Percentiles rank a stretch among this genome's conserved stretches.
Conservation (phyloP, 2,113 vertebrate genomes). For the Chamaetylas fuelleborni region DNA sequence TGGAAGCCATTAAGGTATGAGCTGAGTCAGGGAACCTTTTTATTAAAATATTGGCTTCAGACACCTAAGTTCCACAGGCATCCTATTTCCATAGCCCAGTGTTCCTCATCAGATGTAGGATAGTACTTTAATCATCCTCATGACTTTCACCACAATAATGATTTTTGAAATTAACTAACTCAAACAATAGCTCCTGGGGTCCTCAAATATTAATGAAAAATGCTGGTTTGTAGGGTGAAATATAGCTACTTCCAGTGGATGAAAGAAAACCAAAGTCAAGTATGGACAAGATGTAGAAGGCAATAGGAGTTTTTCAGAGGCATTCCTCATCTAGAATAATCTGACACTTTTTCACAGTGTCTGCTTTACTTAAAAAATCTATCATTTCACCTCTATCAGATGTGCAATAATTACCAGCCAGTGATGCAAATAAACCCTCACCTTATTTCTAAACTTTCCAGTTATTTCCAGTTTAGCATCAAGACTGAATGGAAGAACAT, state of each 20-base stretch:
- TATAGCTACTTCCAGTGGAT: not conserved
- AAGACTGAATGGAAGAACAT: not conserved
- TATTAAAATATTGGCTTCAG: not conserved
- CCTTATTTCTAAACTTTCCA: not conserved
- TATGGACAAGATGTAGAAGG: not conserved
- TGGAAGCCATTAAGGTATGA: not conserved
- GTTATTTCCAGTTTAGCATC: not conserved
- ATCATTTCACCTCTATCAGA: not conserved
- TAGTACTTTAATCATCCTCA: accelerated
- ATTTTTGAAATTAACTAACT: not conserved
- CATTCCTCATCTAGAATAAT: not conserved
- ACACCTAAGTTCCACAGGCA: not conserved
- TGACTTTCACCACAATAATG: not conserved
- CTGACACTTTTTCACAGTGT: not conserved
- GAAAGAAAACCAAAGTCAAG: not conserved
- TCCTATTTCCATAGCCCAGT: not conserved
- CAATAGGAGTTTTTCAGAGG: not conserved
- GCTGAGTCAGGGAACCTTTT: not conserved
- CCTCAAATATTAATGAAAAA: not conserved
- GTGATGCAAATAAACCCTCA: not conserved
- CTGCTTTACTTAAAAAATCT: not conserved
- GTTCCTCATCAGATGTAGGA: not conserved
- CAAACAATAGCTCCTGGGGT: not conserved
- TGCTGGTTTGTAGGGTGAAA: not conserved
- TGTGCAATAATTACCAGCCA: not conserved